These are phyloP conservation scores for Ceyx erithaca DNA, from an alignment of 2,797 vertebrate genomes.

Conservation along the genomic window DNA sequence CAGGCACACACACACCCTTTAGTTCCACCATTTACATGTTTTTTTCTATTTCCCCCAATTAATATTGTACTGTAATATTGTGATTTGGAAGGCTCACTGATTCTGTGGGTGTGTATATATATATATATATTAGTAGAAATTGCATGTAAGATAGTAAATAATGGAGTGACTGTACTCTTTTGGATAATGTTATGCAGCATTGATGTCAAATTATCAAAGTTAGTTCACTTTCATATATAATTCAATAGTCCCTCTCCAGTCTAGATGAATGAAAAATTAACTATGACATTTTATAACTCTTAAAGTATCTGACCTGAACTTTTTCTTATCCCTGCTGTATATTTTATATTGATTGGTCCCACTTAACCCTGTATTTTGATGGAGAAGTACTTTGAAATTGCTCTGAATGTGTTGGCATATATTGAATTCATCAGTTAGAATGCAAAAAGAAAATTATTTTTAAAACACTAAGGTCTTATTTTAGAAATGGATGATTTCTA, in stretches of 20 bases:
- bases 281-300: slow-evolving; percentile 40
- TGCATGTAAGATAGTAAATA: slow-evolving; percentile 4
- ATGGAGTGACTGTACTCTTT: not conserved
- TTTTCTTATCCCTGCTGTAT: not conserved
- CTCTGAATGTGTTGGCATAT: not conserved
- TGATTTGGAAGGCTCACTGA: not conserved
- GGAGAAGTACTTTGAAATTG: not conserved
- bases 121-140: not conserved
- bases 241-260: slow-evolving; percentile 22
- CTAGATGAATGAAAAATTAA: slow-evolving; percentile 54
- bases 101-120: not conserved
- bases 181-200: not conserved
- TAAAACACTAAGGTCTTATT: not conserved
- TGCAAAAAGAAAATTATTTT: not conserved
- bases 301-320: slow-evolving; percentile 29
- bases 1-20: not conserved
- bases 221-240: slow-evolving; percentile 57
- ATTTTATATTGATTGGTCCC: slow-evolving; percentile 48
- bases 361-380: slow-evolving; percentile 37
- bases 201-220: slow-evolving; percentile 50
- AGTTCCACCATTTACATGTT: not conserved
- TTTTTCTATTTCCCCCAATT: not conserved
- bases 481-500: not conserved
- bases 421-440: not conserved
- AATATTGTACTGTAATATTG: not conserved